Percentiles rank a stretch among this genome's conserved stretches.
These are phyloP conservation scores for Calyptomena viridis DNA, from an alignment of 2,113 vertebrate species.

Conservation along the genomic window DNA sequence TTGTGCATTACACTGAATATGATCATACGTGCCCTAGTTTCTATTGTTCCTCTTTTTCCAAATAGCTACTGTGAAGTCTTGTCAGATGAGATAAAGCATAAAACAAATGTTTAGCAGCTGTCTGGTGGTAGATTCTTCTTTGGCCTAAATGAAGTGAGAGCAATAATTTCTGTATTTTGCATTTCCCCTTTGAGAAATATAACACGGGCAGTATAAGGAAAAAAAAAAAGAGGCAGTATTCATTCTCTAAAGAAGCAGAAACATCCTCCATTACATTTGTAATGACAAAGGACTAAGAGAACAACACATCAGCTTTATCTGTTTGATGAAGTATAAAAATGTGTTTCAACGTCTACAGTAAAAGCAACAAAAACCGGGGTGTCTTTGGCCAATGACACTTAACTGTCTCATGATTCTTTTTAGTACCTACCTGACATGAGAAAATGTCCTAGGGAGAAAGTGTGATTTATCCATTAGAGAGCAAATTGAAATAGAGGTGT, in stretches of 20 bases:
- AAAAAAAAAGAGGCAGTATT: background rate
- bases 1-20: background rate
- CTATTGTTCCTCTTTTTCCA: background rate
- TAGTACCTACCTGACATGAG: slow-evolving; percentile 7
- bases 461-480: slow-evolving; percentile 60
- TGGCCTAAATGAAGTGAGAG: background rate
- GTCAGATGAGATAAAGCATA: background rate
- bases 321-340: background rate
- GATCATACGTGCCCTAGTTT: too few relatives aligned
- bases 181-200: background rate
- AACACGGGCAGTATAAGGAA: background rate
- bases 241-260: background rate
- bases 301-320: background rate
- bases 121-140: background rate
- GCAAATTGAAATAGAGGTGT: slow-evolving; percentile 52
- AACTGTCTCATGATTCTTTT: slow-evolving; percentile 2
- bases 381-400: background rate
- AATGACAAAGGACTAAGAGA: background rate
- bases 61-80: background rate
- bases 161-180: background rate
- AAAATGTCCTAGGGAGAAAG: slow-evolving; percentile 39
- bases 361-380: background rate
- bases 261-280: background rate
- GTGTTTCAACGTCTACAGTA: background rate
- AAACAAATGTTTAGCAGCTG: background rate